Conservation (phyloP, 1,140 invertebrate species). For the Rhynchophorus ferrugineus region DNA sequence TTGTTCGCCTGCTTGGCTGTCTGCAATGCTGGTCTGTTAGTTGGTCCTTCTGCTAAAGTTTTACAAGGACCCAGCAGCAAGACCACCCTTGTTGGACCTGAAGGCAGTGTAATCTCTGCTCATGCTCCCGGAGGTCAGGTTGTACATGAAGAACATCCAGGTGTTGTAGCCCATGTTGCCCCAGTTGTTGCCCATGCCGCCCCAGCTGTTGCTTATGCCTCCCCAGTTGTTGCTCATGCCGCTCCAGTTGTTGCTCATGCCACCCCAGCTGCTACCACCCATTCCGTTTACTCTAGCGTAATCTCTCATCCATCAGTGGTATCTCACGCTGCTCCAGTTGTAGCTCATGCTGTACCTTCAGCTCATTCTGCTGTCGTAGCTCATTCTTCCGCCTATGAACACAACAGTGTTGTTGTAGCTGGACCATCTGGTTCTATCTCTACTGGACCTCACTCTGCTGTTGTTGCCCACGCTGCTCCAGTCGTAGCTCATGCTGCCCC, state of each 20-base stretch:
- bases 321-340: slow-evolving; percentile 3
- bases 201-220: slow-evolving; percentile 1
- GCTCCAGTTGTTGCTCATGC: slow-evolving; percentile 1
- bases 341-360: slow-evolving; percentile 9
- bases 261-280: not conserved
- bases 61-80: slow-evolving; percentile 28
- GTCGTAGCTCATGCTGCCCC: slow-evolving; percentile 8
- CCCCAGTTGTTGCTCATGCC: slow-evolving; percentile 8
- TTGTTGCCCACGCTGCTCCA: slow-evolving; percentile 2
- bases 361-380: slow-evolving; percentile 7
- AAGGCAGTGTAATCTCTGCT: slow-evolving; percentile 26
- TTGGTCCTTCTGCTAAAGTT: slow-evolving; percentile 18
- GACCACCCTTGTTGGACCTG: slow-evolving; percentile 27
- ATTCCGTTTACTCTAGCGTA: too few relatives aligned
- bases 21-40: slow-evolving; percentile 17
- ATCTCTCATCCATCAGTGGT: not conserved
- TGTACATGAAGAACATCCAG: slow-evolving; percentile 19
- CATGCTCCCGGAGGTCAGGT: slow-evolving; percentile 26
- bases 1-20: slow-evolving; percentile 9
- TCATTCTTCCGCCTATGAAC: not conserved
- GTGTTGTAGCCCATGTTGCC: slow-evolving; percentile 13
- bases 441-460: not conserved
- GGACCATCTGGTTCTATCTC: not conserved
- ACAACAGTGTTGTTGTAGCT: not conserved
- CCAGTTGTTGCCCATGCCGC: slow-evolving; percentile 21